A percentile compares a stretch with the other conserved stretches of the same genome.
These are phyloP conservation scores for Apodemus speciosus DNA, from an alignment of 2,113 vertebrate genomes.

Conservation along the genomic window DNA sequence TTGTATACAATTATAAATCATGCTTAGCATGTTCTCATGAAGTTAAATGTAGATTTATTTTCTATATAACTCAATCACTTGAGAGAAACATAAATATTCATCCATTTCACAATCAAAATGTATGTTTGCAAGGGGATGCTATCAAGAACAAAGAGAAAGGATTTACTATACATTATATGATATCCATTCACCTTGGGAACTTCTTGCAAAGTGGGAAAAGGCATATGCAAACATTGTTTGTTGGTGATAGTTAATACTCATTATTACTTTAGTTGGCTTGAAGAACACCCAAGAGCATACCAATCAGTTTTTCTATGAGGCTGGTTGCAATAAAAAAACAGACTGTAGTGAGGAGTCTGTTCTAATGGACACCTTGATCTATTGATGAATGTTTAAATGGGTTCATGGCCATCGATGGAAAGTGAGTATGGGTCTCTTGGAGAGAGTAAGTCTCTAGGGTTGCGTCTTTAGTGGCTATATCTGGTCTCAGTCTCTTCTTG, in stretches of 20 bases:
- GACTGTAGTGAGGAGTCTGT: neutral
- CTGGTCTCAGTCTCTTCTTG: neutral
- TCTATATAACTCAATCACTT: neutral
- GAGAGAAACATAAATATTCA: neutral
- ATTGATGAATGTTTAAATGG: neutral
- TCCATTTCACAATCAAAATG: neutral
- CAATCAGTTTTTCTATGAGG: neutral
- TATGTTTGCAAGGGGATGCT: neutral
- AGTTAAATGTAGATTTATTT: neutral
- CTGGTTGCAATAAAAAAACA: neutral
- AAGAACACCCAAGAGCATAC: neutral
- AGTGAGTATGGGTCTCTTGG: neutral
- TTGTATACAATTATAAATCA: neutral
- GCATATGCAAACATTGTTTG: neutral
- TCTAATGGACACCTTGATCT: neutral
- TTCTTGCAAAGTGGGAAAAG: neutral
- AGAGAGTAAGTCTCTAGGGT: neutral
- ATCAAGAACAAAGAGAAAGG: neutral
- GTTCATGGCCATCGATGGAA: no score
- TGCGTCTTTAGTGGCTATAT: neutral
- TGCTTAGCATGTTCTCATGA: neutral
- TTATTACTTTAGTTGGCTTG: neutral
- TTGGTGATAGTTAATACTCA: neutral
- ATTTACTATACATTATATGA: neutral
- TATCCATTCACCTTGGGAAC: neutral